Conservation (phyloP, 2,113 vertebrate species). For the Daboia siamensis region DNA sequence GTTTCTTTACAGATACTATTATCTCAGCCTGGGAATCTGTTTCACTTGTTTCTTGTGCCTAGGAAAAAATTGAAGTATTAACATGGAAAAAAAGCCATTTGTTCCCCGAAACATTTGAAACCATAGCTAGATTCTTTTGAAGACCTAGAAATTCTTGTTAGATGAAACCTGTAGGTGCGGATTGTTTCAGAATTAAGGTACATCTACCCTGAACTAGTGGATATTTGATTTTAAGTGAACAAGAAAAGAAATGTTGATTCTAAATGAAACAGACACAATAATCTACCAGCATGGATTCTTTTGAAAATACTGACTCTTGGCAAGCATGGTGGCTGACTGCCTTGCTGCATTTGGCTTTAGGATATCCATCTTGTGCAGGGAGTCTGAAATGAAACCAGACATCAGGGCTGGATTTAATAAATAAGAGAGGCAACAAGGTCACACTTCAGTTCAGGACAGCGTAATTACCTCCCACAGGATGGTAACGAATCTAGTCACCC, state of each 20-base stretch:
- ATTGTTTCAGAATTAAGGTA: constrained; percentile 56
- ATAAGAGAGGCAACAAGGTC: constrained; percentile 53
- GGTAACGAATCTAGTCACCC: constrained; percentile 47
- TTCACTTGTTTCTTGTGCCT: constrained; percentile 21
- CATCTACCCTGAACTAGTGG: constrained; percentile 49
- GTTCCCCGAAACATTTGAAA: neutral
- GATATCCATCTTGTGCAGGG: constrained; percentile 50
- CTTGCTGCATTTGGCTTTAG: constrained; percentile 68
- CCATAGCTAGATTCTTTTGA: neutral
- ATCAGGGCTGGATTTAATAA: constrained; percentile 62
- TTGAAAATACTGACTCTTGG: constrained; percentile 61
- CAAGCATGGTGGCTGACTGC: constrained; percentile 53
- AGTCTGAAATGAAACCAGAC: constrained; percentile 62
- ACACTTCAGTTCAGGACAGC: constrained; percentile 44
- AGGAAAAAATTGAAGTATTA: constrained; percentile 6
- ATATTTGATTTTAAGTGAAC: constrained; percentile 65
- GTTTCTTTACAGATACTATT: constrained; percentile 34
- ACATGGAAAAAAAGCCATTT: constrained; percentile 16
- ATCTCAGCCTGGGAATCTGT: constrained; percentile 31
- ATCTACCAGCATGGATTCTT: constrained; percentile 59
- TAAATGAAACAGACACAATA: constrained; percentile 68
- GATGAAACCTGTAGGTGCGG: constrained; percentile 30
- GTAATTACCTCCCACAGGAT: constrained; percentile 69
- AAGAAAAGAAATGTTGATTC: constrained; percentile 70
- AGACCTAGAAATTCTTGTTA: constrained; percentile 24